Evolutionary conservation across 2,113 vertebrate genomes (phyloP), one percentile per base, ranked within the genome.

Genomic region (Propithecus coquereli): DNA sequence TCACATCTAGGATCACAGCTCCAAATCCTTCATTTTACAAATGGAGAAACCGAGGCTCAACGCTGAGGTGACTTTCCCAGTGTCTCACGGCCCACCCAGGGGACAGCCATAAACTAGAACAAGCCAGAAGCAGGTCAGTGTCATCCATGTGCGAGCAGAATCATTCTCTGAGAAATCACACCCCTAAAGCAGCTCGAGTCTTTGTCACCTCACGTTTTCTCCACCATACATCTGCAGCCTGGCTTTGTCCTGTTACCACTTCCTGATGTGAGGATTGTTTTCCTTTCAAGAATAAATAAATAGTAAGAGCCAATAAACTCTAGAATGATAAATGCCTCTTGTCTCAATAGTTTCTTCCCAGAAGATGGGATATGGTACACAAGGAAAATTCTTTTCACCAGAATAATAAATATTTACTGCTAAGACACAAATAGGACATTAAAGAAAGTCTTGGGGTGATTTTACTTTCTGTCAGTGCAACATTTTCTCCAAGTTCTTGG

Each of bases 351-450:
- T 97, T 90, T 89, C 93, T 97, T 97, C 89, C 90, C 63, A 91
- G 94, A 96, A 96, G 79, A 86, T 59, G 22, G 37, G 96, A 93
- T 96, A 94, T 63, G 79, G 91, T 93, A 96, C 17, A 57, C 85
- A 93, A 96, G 76, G 74, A 97, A 96, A 97, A 95, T 96, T 96
- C 77, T 97, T 96, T 98, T 94, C 93, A 97, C 91, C 79, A 95
- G 59, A 94, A 90, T 96, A 88, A 96, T 94, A 95, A 97, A 96
- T 96, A 96, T 97, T 97, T 98, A 97, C 86, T 10, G 0, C 45
- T 70, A 94, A 96, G 45, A 96, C 54, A 89, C 43, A 87, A 96
- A 93, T n/a, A 93, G 40, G 66, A 82, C 92, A 94, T 50, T 90
- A 86, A 85, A 93, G 80, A 79, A 71, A 73, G 40, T 14, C 65